phyloP scores from a whole-genome alignment of 2,888 invertebrate genomes.

The Galerucella calmariensis region DNA sequence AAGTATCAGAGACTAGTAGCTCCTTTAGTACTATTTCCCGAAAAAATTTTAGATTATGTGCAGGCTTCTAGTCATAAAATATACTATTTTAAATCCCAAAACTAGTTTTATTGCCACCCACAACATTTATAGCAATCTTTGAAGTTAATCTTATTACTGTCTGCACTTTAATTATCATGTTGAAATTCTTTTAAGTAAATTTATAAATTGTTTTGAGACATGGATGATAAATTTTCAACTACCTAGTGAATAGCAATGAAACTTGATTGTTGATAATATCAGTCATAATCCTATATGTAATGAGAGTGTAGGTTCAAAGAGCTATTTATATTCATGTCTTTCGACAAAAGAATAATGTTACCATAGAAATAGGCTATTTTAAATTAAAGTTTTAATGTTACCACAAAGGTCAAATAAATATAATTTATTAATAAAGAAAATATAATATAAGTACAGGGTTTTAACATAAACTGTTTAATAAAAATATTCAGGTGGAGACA shows the following conservation, averaged over 20 bases:
- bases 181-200: background rate
- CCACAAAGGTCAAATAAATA: background rate
- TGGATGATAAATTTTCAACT: background rate
- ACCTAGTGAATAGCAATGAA: background rate
- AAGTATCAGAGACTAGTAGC: too few relatives aligned
- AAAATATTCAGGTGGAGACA: too few relatives aligned
- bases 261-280: slow-evolving; percentile 1
- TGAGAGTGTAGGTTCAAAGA: slow-evolving; percentile 5
- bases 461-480: background rate
- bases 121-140: background rate
- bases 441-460: background rate
- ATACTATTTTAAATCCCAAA: background rate
- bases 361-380: background rate
- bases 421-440: background rate
- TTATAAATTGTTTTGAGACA: slow-evolving; percentile 4
- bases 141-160: background rate
- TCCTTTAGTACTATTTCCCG: too few relatives aligned
- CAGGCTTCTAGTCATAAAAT: too few relatives aligned
- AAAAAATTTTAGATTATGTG: too few relatives aligned
- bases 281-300: background rate
- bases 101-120: background rate
- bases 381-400: background rate
- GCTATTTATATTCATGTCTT: background rate
- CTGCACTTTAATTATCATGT: background rate
- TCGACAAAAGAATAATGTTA: background rate